Evolutionary conservation across 2,797 vertebrate species (phyloP), one percentile per base, ranked within the genome.

Genomic region (Syngnathus rostellatus): DNA sequence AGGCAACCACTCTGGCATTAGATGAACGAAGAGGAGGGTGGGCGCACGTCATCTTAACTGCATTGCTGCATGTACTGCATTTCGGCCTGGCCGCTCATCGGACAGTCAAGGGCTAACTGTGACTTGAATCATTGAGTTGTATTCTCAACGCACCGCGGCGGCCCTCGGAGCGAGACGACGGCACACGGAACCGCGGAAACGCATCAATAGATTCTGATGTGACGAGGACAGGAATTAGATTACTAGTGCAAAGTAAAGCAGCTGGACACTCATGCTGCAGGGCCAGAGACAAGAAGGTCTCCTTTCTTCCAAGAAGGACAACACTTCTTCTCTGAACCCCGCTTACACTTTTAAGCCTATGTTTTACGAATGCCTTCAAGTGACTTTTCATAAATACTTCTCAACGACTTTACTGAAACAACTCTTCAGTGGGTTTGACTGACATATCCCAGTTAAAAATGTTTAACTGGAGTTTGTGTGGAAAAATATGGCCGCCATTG

Each of bases 121-220:
- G 82, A 81, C 76, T 75, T 69, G 70, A 85, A 76, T 85, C 76
- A 76, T 50, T 70, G 72, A 83, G 76, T 71, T 83, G 71, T 78
- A 75, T 81, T 77, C 72, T 77, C 71, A 77, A 74, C 72, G 78
- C 75, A 81, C 74, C 66, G 72, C 72, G 82, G 77, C 72, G 83
- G 78, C 77, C 76, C 75, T 74, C 60, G 71, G 80, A 80, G 77
- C 81, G 62, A 63, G 68, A 74, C 31, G 68, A 72, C 59, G 63
- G 71, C 67, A 65, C 60, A 70, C 63, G 64, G 63, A 77, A 68
- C 64, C 58, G 39, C 57, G 72, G 75, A 78, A 80, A 71, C 78
- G 79, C 78, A 79, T 75, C 77, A 81, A 76, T 76, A 79, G 72
- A 73, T 71, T 78, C 67, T 76, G 76, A 81, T 80, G 76, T 65